Conservation (phyloP, 2,797 vertebrate genomes). For the Anas bernieri region DNA sequence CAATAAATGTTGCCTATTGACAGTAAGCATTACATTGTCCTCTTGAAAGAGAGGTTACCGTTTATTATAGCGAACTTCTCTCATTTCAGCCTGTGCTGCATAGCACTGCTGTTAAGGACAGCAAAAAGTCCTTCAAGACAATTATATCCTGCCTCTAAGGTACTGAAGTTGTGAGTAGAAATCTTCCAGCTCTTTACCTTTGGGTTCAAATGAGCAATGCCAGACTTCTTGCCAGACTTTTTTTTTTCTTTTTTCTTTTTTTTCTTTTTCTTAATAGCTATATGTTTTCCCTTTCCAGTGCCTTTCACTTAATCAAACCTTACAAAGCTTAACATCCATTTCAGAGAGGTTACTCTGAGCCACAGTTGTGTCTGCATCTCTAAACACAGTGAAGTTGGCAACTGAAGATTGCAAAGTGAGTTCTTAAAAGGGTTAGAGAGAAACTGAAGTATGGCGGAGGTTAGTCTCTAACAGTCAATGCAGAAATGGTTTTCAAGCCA, state of each 20-base stretch:
- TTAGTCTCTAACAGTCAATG: background rate
- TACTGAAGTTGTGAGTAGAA: background rate
- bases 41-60: slow-evolving; percentile 13
- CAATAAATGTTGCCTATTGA: slow-evolving; percentile 37
- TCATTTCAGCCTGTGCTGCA: background rate
- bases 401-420: background rate
- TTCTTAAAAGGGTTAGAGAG: background rate
- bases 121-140: background rate
- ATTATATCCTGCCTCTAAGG: background rate
- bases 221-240: background rate
- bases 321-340: background rate
- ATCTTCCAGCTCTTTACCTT: background rate
- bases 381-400: background rate
- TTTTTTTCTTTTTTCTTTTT: background rate
- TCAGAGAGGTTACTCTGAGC: background rate
- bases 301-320: background rate
- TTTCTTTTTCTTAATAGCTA: background rate
- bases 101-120: background rate
- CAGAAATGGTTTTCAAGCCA: background rate
- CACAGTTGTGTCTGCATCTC: background rate
- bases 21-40: slow-evolving; percentile 29
- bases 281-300: background rate
- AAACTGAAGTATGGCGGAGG: background rate
- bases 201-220: background rate
- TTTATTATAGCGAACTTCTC: background rate